Base-by-base conservation (phyloP, 2,888 invertebrate genomes). In the Imbricaverruca yamaguchii region DNA sequence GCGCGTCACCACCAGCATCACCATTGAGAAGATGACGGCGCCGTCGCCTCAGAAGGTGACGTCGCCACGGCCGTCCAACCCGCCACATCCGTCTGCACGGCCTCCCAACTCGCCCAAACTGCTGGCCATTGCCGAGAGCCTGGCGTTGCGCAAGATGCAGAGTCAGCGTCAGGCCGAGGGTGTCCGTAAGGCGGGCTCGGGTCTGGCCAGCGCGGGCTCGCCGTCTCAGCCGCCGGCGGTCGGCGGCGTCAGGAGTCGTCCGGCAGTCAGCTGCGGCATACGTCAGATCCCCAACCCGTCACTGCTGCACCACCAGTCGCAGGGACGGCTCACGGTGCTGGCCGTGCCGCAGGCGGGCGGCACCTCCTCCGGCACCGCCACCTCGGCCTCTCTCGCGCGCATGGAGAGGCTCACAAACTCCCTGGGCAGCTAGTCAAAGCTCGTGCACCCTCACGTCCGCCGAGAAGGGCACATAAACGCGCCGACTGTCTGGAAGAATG, bases 231-330 rank as follows among this genome's bases (percentile, higher is more conserved):
- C 9, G 23, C 3, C 23, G n/a, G 23, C 65, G n/a, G 18, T 10
- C 15, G 65, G 10, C n/a, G 65, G 0, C 65, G 65, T 15, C 21
- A 12, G 10, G 65, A 15, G n/a, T 12, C 65, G 65, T 2, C 23
- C n/a, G 18, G 23, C 65, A 10, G n/a, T 9, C 65, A 23, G 10
- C 65, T 15, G 65, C 65, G 18, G 23, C 15, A 21, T 67, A 11
- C 65, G 65, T 67, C 65, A 67, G 65, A 67, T 67, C n/a, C 65
- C 65, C 21, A 23, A 67, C 23, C 65, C 65, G 10, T 67, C 65
- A 10, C 65, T 67, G 65, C 21, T 67, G 65, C 65, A 67, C 65
- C 65, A 23, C n/a, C 65, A 67, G 23, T n/a, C n/a, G 21, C 65
- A n/a, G n/a, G 65, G 65, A 10, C 65, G 65, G 21, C 65, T 67